Evolutionary conservation across 2,888 invertebrate species (phyloP).

Genomic region (Lasioglossum oenotherae): DNA sequence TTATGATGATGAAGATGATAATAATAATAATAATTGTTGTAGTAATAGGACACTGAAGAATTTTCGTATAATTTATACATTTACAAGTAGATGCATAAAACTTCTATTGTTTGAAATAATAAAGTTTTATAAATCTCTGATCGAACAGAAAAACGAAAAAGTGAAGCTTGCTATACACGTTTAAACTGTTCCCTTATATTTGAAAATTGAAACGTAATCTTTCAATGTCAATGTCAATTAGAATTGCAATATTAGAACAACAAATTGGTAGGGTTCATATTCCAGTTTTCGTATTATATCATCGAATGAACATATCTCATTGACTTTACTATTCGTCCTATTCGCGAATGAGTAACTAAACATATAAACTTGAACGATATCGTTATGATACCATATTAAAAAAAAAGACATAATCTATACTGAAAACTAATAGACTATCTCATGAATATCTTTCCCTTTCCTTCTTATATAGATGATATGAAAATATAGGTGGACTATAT

Average conservation of each 20-base stretch:
- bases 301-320: slow-evolving; percentile 36
- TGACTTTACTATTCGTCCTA: slow-evolving; percentile 29
- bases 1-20: not conserved
- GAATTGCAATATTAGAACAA: slow-evolving; percentile 21
- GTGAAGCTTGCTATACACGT: slow-evolving; percentile 18
- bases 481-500: slow-evolving; percentile 59
- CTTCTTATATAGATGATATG: slow-evolving; percentile 52
- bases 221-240: slow-evolving; percentile 7
- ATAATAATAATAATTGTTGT: not conserved
- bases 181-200: slow-evolving; percentile 33
- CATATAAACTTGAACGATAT: slow-evolving; percentile 44
- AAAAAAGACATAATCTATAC: slow-evolving; percentile 38
- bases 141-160: slow-evolving; percentile 23
- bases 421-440: slow-evolving; percentile 44
- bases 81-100: slow-evolving; percentile 5
- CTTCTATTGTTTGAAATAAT: slow-evolving; percentile 6
- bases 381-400: slow-evolving; percentile 38
- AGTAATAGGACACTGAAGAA: slow-evolving; percentile 5
- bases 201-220: slow-evolving; percentile 39
- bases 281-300: slow-evolving; percentile 3
- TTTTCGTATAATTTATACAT: slow-evolving; percentile 18
- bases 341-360: slow-evolving; percentile 50
- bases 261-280: not conserved
- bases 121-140: slow-evolving; percentile 7
- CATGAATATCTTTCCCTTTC: slow-evolving; percentile 55